Conservation (phyloP, 2,113 vertebrate species). For the Ochotona curzoniae region DNA sequence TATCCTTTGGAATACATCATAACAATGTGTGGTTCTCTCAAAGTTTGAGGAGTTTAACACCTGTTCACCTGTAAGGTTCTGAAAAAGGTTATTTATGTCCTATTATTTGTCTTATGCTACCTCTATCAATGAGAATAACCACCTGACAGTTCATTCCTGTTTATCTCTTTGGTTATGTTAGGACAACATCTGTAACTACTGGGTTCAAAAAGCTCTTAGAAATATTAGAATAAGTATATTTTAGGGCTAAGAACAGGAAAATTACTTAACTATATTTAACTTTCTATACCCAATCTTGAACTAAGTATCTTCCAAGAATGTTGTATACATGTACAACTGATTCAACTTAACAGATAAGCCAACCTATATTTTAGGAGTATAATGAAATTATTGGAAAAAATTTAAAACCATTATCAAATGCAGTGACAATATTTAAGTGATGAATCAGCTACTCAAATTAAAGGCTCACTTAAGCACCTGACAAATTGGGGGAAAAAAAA, state of each 20-base stretch:
- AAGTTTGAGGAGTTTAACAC: neutral
- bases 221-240: slow-evolving; percentile 27
- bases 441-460: slow-evolving; percentile 27
- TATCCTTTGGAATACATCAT: neutral
- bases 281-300: slow-evolving; percentile 41
- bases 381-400: slow-evolving; percentile 13
- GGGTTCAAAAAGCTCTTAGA: neutral
- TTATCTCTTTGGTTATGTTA: neutral
- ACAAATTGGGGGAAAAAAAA: neutral
- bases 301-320: slow-evolving; percentile 13
- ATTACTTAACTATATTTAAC: neutral
- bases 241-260: neutral
- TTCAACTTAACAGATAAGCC: slow-evolving; percentile 5
- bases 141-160: neutral
- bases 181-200: neutral
- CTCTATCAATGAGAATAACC: slow-evolving; percentile 42
- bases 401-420: slow-evolving; percentile 7
- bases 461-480: neutral
- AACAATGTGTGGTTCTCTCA: neutral
- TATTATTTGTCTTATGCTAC: neutral
- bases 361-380: slow-evolving; percentile 29
- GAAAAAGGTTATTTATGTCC: neutral
- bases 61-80: neutral
- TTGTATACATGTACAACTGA: neutral
- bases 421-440: neutral